These are phyloP conservation scores for Phrynosoma blainvillii DNA, from an alignment of 2,113 vertebrate species.

Conservation along the genomic window DNA sequence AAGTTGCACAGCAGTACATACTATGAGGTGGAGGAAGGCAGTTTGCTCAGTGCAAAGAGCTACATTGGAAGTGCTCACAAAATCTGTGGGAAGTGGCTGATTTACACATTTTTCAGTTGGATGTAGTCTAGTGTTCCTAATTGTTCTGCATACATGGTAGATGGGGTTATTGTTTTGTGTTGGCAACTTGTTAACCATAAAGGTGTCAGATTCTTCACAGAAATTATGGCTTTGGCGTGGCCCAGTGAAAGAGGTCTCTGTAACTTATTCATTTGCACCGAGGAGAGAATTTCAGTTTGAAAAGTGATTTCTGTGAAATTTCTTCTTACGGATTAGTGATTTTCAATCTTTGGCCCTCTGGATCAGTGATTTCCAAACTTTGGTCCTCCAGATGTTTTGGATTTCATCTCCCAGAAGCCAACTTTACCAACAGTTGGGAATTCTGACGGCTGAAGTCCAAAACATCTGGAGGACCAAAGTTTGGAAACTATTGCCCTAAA, in stretches of 20 bases:
- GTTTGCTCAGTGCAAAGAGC: neutral
- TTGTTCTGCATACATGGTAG: neutral
- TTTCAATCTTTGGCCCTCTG: neutral
- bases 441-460: no score
- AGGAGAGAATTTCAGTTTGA: neutral
- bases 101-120: constrained; percentile 23
- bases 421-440: no score
- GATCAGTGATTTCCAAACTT: neutral
- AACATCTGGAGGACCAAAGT: no score
- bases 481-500: no score
- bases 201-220: neutral
- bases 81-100: neutral
- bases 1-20: neutral
- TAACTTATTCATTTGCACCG: neutral
- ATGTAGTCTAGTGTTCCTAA: neutral
- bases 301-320: no score
- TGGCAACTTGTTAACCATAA: neutral
- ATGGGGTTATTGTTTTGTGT: neutral
- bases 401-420: no score
- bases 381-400: neutral
- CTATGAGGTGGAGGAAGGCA: neutral
- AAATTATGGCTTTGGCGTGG: neutral
- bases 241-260: neutral
- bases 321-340: no score
- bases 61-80: neutral